phyloP scores from a whole-genome alignment of 2,888 invertebrate species.

The Eupithecia subfuscata region DNA sequence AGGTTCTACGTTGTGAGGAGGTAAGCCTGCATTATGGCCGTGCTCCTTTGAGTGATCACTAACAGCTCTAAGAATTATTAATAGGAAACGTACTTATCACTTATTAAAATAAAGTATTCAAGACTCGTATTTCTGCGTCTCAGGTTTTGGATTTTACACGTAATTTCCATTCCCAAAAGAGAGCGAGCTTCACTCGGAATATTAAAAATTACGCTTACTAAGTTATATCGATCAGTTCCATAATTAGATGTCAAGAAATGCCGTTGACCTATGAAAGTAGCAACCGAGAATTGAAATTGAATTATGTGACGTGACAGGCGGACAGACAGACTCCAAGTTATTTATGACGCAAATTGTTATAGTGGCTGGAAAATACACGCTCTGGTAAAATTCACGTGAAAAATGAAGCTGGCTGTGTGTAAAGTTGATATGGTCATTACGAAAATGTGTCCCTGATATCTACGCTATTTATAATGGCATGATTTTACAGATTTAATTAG shows the following conservation, averaged over 20 bases:
- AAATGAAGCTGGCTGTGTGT: background rate
- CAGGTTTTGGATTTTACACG: slow-evolving; percentile 53
- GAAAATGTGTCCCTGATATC: background rate
- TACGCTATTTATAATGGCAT: background rate
- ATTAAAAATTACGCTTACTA: slow-evolving; percentile 29
- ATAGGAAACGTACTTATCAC: slow-evolving; percentile 25
- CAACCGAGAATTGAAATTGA: slow-evolving; percentile 46
- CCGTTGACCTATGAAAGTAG: slow-evolving; percentile 9
- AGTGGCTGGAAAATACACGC: slow-evolving; percentile 44
- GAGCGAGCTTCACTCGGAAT: slow-evolving; percentile 47
- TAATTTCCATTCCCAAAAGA: slow-evolving; percentile 56
- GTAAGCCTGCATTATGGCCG: slow-evolving; percentile 10
- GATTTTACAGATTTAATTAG: background rate
- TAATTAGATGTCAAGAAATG: slow-evolving; percentile 16
- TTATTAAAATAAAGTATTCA: slow-evolving; percentile 66
- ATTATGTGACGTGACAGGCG: slow-evolving; percentile 45
- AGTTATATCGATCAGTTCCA: slow-evolving; percentile 27
- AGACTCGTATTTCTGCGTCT: slow-evolving; percentile 51
- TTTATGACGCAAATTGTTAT: slow-evolving; percentile 55
- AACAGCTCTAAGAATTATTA: slow-evolving; percentile 36
- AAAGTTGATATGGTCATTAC: background rate
- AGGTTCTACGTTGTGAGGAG: background rate
- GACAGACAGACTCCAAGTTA: slow-evolving; percentile 46
- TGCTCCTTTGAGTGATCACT: slow-evolving; percentile 20
- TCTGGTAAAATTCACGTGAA: slow-evolving; percentile 37